These are phyloP conservation scores for Leucopternis melanops DNA, from an alignment of 2,113 vertebrate genomes.

Conservation along the genomic window DNA sequence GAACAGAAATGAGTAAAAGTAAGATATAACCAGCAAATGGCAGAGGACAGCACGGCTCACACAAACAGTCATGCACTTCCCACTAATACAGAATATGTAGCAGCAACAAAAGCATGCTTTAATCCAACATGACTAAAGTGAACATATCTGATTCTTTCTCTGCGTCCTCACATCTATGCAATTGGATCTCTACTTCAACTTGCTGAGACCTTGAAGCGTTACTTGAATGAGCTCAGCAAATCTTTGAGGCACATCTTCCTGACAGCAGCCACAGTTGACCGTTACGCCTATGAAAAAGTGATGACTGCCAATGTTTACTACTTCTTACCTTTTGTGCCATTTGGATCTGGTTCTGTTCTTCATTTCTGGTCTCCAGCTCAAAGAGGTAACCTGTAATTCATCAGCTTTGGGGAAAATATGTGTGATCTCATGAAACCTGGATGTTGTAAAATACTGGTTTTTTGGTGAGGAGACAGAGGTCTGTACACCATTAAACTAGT, in stretches of 20 bases:
- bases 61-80: not conserved
- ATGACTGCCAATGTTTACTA: not conserved
- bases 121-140: not conserved
- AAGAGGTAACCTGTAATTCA: constrained; percentile 26
- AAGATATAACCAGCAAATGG: rapidly evolving
- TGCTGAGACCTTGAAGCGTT: not conserved
- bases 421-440: constrained; percentile 50
- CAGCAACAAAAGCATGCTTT: not conserved
- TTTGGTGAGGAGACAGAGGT: too few relatives aligned
- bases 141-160: not conserved
- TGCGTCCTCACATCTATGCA: not conserved
- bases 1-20: not conserved
- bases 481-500: too few relatives aligned
- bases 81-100: not conserved
- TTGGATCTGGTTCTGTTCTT: not conserved
- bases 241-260: not conserved
- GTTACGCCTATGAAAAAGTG: not conserved
- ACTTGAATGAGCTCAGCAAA: not conserved
- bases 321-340: not conserved
- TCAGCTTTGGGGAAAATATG: constrained; percentile 22
- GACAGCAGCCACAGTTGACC: not conserved
- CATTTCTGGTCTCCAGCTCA: not conserved
- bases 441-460: too few relatives aligned
- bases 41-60: not conserved
- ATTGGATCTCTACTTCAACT: not conserved